Conservation (phyloP, 2,113 vertebrate species). For the Amia ocellicauda region DNA sequence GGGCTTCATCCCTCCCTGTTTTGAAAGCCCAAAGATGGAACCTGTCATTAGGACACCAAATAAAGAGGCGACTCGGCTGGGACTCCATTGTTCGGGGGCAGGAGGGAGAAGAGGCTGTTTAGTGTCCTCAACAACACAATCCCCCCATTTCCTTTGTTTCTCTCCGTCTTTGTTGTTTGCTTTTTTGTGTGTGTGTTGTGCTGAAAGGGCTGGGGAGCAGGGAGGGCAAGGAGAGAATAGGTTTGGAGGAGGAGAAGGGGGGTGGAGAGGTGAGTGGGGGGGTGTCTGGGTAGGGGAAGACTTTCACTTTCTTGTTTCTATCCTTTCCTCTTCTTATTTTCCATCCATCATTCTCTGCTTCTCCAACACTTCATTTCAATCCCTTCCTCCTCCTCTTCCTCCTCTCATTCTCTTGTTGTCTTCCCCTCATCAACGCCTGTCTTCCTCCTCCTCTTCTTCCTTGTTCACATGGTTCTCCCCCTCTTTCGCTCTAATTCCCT, state of each 20-base stretch:
- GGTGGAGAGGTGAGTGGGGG: slow-evolving; percentile 45
- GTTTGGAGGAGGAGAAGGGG: slow-evolving; percentile 19
- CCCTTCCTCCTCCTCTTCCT: no score
- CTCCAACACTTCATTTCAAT: slow-evolving; percentile 52
- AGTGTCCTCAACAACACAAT: slow-evolving; percentile 71
- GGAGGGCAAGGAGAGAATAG: slow-evolving; percentile 56
- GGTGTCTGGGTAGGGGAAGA: slow-evolving; percentile 24
- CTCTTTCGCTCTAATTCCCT: no score
- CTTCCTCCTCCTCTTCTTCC: no score
- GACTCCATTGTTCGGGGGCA: slow-evolving; percentile 59
- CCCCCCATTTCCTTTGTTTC: no score
- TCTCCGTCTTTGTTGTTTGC: no score
- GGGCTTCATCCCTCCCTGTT: slow-evolving; percentile 48
- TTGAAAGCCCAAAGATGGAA: slow-evolving; percentile 66
- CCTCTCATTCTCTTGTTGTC: no score
- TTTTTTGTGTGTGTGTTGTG: no score
- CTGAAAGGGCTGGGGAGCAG: slow-evolving; percentile 34
- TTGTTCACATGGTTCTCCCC: no score
- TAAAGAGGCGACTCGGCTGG: slow-evolving; percentile 61
- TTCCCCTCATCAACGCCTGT: no score
- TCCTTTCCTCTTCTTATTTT: slow-evolving; percentile 56
- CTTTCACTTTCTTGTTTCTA: slow-evolving; percentile 52
- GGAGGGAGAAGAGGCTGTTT: slow-evolving; percentile 61
- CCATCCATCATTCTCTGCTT: no score
- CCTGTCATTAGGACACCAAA: slow-evolving; percentile 71